phyloP scores from a whole-genome alignment of 2,797 vertebrate genomes.

The Octomys mimax region DNA sequence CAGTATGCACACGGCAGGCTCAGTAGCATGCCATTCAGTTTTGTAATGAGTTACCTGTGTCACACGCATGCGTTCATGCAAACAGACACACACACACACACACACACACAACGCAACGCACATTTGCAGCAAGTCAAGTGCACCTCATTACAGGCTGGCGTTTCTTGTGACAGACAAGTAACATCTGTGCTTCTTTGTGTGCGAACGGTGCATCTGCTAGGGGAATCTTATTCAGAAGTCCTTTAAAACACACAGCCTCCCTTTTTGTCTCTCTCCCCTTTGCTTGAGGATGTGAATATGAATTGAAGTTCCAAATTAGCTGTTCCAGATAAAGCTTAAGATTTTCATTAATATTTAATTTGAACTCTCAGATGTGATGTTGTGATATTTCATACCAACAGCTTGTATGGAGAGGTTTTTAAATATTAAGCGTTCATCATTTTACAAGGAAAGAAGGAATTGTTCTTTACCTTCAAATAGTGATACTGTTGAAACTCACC shows the following conservation, averaged over 20 bases:
- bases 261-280: conserved; percentile 7
- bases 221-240: conserved; percentile 65
- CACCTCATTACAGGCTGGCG: conserved; percentile 59
- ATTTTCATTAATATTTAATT: conserved; percentile 83
- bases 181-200: conserved; percentile 51
- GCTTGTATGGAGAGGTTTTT: conserved; percentile 76
- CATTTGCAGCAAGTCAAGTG: conserved; percentile 24
- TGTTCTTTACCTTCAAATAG: conserved; percentile 40
- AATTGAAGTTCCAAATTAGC: conserved; percentile 72
- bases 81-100: background rate
- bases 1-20: background rate
- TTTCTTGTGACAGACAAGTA: conserved; percentile 75
- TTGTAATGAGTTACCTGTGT: conserved; percentile 48
- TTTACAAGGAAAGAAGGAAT: conserved; percentile 71
- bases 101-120: background rate
- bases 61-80: background rate
- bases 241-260: conserved; percentile 58
- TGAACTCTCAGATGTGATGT: conserved; percentile 63
- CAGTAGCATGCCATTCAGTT: background rate
- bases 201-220: conserved; percentile 62
- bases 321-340: conserved; percentile 76
- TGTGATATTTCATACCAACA: conserved; percentile 80
- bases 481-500: background rate
- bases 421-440: conserved; percentile 77
- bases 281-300: conserved; percentile 53